These are phyloP conservation scores for Liposcelis brunnea DNA, from an alignment of 2,888 invertebrate species.

Conservation along the genomic window DNA sequence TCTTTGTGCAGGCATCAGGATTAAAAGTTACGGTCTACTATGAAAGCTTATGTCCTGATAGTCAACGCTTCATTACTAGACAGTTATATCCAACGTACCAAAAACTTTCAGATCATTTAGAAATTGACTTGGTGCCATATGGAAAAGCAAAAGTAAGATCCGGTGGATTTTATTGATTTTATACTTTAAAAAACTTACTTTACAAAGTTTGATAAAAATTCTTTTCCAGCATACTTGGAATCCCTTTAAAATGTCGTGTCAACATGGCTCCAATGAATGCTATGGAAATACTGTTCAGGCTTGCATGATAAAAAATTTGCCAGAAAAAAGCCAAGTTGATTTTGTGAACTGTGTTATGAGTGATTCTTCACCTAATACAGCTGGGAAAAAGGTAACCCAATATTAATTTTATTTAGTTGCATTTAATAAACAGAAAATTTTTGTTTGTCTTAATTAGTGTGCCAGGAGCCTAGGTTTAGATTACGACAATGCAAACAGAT, in stretches of 20 bases:
- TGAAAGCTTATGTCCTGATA: conserved; percentile 35
- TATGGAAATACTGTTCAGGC: conserved; percentile 32
- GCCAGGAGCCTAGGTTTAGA: conserved; percentile 20
- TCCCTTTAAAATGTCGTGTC: conserved; percentile 24
- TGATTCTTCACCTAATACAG: conserved; percentile 18
- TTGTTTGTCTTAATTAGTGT: conserved; percentile 23
- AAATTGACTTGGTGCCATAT: conserved; percentile 29
- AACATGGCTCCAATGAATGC: conserved; percentile 34
- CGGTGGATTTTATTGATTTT: too few relatives aligned
- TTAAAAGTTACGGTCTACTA: conserved; percentile 29
- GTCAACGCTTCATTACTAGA: conserved; percentile 27
- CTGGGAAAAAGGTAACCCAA: conserved; percentile 20
- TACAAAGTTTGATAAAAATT: too few relatives aligned
- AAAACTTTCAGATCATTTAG: conserved; percentile 22
- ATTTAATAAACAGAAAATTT: conserved; percentile 10
- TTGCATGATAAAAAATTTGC: conserved; percentile 24
- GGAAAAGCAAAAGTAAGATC: conserved; percentile 32
- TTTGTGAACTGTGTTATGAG: conserved; percentile 30
- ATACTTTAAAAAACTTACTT: too few relatives aligned
- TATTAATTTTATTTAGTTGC: background rate
- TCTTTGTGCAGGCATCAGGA: background rate
- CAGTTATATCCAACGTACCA: conserved; percentile 28
- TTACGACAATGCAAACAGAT: conserved; percentile 20
- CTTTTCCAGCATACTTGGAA: conserved; percentile 12
- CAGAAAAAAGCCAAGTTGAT: conserved; percentile 20